Percentiles rank a stretch among this genome's conserved stretches.
Conservation (phyloP, 2,888 invertebrate species). For the Anthophora plumipes region DNA sequence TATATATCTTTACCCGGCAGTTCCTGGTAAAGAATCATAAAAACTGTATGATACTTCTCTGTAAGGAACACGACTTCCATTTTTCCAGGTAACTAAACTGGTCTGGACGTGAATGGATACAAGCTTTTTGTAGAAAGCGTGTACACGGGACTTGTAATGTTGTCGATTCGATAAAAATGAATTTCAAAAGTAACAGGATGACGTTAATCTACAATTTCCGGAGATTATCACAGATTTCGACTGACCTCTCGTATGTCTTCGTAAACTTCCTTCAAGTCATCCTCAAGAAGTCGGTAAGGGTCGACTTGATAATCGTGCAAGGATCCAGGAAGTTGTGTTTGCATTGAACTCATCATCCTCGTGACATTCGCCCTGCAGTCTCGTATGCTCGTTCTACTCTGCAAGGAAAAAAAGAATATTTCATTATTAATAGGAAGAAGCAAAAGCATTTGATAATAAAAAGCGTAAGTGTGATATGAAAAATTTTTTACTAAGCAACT, state of each 20-base stretch:
- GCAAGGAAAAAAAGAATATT: constrained; percentile 64
- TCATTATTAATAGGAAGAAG: constrained; percentile 15
- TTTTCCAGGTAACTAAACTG: constrained; percentile 16
- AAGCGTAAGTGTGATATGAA: neutral
- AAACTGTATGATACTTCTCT: neutral
- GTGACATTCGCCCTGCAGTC: constrained; percentile 74
- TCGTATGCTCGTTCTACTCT: constrained; percentile 75
- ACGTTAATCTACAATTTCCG: neutral
- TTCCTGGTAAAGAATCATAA: neutral
- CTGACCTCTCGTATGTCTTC: constrained; percentile 93
- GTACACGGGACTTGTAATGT: neutral
- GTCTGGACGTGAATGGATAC: neutral
- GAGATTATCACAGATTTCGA: neutral
- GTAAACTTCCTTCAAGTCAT: constrained; percentile 94
- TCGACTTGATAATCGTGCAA: constrained; percentile 93
- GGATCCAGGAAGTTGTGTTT: constrained; percentile 92
- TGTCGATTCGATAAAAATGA: neutral
- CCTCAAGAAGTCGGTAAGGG: constrained; percentile 94
- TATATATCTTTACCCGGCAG: neutral
- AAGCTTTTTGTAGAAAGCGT: constrained; percentile 20
- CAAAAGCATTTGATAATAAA: neutral
- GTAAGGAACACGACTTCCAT: constrained; percentile 17
- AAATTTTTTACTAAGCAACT: neutral
- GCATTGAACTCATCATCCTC: constrained; percentile 89
- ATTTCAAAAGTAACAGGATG: neutral